Evolutionary conservation across 2,888 invertebrate species (phyloP), one percentile per base, ranked within the genome.

Genomic region (Elegia similella): DNA sequence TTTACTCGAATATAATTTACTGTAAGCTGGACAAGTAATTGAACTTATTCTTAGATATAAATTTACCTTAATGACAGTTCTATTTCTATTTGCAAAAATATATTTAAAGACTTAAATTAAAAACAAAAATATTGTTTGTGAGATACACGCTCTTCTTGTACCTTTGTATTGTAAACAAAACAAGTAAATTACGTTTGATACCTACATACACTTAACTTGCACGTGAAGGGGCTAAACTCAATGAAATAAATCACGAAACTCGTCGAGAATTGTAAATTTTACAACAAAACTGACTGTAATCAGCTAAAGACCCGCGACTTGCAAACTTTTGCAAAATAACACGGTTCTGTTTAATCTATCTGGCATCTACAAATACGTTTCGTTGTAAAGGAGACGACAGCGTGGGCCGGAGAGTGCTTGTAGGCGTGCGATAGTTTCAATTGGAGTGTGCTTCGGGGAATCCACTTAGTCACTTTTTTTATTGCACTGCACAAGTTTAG

Each of bases 221-320:
- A 38, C 34, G 17, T 38, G 38, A 34, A 50, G 34, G 34, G 16
- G 13, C 13, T 10, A 48, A 56, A 50, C 30, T 56, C 48, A 42
- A 42, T 48, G 29, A 42, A 29, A 48, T 66, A 67, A 69, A 69
- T 66, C 59, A 63, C 63, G 67, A 62, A 68, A 68, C 65, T 44
- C 62, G 48, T 55, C 61, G 62, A 56, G 68, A 70, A 70, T 71
- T 66, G 64, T 66, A 66, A 70, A 69, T 76, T 72, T 64, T 55
- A 67, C 64, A 71, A 69, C 76, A 68, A 69, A 72, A 70, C 69
- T 68, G 68, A 57, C 61, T 66, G 67, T 75, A 76, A 76, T 75
- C 76, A 77, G 70, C 73, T 72, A 72, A 76, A 62, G 67, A 68
- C 72, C 64, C 66, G 63, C 64, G 69, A 72, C 63, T 69, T 59